A percentile compares a stretch with the other conserved stretches of the same genome.
Conservation (phyloP, 2,888 invertebrate species). For the Operophtera brumata region DNA sequence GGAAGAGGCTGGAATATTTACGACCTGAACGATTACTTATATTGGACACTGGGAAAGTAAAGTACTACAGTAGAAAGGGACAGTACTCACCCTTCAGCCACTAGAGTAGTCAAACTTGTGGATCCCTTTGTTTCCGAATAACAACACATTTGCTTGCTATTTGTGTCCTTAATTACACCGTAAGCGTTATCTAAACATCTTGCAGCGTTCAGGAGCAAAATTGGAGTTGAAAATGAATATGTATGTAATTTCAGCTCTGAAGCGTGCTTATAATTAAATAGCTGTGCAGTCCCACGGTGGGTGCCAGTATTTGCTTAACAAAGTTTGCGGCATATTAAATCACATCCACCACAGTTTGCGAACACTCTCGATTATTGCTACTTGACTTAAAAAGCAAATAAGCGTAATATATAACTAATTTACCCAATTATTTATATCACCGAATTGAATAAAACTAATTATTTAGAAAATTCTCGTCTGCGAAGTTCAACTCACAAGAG, state of each 20-base stretch:
- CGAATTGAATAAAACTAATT: too few relatives aligned
- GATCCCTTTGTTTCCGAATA: not conserved
- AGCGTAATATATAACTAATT: not conserved
- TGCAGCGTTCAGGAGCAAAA: constrained; percentile 29
- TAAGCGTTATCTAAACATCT: constrained; percentile 31
- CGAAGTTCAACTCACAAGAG: too few relatives aligned
- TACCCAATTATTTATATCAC: not conserved
- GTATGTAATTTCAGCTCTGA: constrained; percentile 48
- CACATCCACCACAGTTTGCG: constrained; percentile 34
- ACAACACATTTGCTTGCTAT: not conserved
- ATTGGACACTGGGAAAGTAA: constrained; percentile 23
- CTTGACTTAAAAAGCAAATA: constrained; percentile 16
- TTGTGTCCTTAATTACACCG: constrained; percentile 22
- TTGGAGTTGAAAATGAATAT: constrained; percentile 49
- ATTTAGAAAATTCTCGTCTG: too few relatives aligned
- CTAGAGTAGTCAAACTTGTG: constrained; percentile 2
- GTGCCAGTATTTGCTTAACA: constrained; percentile 48
- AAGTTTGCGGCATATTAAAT: constrained; percentile 49
- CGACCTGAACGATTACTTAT: constrained; percentile 35
- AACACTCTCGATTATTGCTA: constrained; percentile 40
- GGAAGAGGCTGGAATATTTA: constrained; percentile 36
- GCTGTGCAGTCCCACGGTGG: constrained; percentile 39
- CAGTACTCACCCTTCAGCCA: too few relatives aligned
- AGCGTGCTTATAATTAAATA: constrained; percentile 53
- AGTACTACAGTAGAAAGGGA: too few relatives aligned